Percentiles rank a stretch among this genome's conserved stretches.
Conservation (phyloP, 2,797 vertebrate genomes). For the Diplodus sargus region DNA sequence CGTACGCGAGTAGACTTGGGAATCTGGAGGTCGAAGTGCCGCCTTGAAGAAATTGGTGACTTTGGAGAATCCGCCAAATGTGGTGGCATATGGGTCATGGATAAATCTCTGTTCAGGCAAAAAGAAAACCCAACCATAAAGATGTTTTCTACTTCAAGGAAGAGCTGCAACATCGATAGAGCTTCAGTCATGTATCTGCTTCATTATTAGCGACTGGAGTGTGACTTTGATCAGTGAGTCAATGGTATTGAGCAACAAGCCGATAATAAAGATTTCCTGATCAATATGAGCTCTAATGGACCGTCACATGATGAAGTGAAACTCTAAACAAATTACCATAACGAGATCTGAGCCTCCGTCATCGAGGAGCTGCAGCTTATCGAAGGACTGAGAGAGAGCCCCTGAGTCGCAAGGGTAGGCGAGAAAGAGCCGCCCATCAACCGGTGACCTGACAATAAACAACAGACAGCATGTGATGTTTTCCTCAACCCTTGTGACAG, state of each 20-base stretch:
- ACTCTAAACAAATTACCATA: slow-evolving; percentile 76
- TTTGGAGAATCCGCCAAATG: slow-evolving; percentile 93
- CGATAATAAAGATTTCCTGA: background rate
- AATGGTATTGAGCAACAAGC: background rate
- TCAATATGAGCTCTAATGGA: background rate
- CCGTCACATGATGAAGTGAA: too few relatives aligned
- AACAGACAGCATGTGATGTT: slow-evolving; percentile 31
- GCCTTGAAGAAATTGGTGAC: slow-evolving; percentile 94
- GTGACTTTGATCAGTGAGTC: slow-evolving; percentile 3
- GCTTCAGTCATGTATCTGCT: background rate
- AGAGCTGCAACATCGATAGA: background rate
- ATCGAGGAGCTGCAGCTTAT: slow-evolving; percentile 91
- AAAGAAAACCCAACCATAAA: slow-evolving; percentile 10
- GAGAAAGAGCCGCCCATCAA: slow-evolving; percentile 91
- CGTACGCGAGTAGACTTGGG: slow-evolving; percentile 53
- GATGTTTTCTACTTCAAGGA: background rate
- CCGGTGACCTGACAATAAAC: slow-evolving; percentile 84
- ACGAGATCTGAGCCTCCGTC: slow-evolving; percentile 90
- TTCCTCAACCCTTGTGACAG: slow-evolving; percentile 1
- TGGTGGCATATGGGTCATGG: slow-evolving; percentile 94
- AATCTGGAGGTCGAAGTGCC: slow-evolving; percentile 86
- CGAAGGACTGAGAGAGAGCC: slow-evolving; percentile 88
- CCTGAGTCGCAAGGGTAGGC: slow-evolving; percentile 89
- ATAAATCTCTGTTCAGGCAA: slow-evolving; percentile 87
- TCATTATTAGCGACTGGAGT: too few relatives aligned